phyloP scores from a whole-genome alignment of 2,797 vertebrate genomes.

The Triplophysa bombifrons region DNA sequence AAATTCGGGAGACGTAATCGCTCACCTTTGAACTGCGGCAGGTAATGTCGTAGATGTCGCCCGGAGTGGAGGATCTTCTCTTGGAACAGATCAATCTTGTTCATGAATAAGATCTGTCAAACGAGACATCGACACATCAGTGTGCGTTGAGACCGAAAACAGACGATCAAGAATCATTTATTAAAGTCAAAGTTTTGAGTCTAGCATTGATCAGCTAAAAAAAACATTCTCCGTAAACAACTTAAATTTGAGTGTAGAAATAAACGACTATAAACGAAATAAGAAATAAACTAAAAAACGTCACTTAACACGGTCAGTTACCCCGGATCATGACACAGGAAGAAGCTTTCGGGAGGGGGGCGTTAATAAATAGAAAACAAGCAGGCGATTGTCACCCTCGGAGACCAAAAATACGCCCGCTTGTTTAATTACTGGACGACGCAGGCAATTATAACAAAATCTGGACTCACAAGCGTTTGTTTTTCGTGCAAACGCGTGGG shows the following conservation, averaged over 20 bases:
- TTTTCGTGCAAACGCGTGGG: slow-evolving; percentile 39
- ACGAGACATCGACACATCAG: not conserved
- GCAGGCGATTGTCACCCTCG: slow-evolving; percentile 52
- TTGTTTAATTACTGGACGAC: slow-evolving; percentile 64
- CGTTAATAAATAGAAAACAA: slow-evolving; percentile 42
- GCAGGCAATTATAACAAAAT: slow-evolving; percentile 53
- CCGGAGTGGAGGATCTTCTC: slow-evolving; percentile 80
- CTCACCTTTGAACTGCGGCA: slow-evolving; percentile 78
- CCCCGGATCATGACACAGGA: slow-evolving; percentile 59
- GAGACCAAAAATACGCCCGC: slow-evolving; percentile 58
- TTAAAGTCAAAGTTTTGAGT: not conserved
- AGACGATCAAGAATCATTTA: not conserved
- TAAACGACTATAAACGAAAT: too few species aligned
- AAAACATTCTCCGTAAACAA: not conserved
- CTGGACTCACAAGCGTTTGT: not conserved
- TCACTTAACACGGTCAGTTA: slow-evolving; percentile 64
- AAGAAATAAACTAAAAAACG: slow-evolving; percentile 22
- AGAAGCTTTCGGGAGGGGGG: slow-evolving; percentile 54
- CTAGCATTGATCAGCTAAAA: not conserved
- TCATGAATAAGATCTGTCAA: slow-evolving; percentile 82
- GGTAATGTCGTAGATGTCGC: slow-evolving; percentile 75
- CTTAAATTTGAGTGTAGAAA: not conserved
- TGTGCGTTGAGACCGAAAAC: not conserved
- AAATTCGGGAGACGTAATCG: not conserved
- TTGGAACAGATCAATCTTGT: slow-evolving; percentile 84